Evolutionary conservation across 53 echinoderm and acorn worm species (phyloP).

Genomic region (Mesocentrotus franciscanus): DNA sequence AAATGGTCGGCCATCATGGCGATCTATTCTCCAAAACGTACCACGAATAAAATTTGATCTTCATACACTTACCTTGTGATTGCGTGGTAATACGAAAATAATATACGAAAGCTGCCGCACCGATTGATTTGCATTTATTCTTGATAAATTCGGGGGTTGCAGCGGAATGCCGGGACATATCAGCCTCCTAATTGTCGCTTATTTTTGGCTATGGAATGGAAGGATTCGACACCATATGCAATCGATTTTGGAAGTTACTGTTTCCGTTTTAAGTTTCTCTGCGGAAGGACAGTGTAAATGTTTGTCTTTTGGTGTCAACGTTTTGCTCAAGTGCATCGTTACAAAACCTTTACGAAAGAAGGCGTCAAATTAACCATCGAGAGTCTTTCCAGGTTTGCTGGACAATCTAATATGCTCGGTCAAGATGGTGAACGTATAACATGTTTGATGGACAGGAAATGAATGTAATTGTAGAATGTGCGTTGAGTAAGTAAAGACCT

Average conservation of each 20-base stretch:
- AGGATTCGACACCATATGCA: slow-evolving; percentile 9
- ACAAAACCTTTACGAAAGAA: not conserved
- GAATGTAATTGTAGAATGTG: not conserved
- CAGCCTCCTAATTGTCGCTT: slow-evolving; percentile 24
- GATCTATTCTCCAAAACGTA: not conserved
- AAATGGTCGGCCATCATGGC: not conserved
- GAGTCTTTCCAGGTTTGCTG: not conserved
- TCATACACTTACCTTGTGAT: not conserved
- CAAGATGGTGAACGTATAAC: not conserved
- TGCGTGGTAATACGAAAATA: not conserved
- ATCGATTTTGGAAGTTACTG: slow-evolving; percentile 39
- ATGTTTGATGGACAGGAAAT: not conserved
- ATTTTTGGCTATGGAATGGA: not conserved
- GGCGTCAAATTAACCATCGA: not conserved
- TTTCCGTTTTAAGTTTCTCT: slow-evolving; percentile 45
- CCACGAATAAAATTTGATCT: slow-evolving; percentile 20
- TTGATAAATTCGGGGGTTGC: not conserved
- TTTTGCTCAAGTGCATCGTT: not conserved
- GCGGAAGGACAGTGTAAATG: slow-evolving; percentile 23
- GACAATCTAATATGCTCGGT: not conserved
- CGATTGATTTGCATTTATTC: not conserved
- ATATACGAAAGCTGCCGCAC: slow-evolving; percentile 33
- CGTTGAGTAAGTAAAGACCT: not conserved
- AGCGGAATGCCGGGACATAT: not conserved
- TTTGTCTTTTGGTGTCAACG: slow-evolving; percentile 24